Base-by-base conservation (phyloP, 2,113 vertebrate species). In the Hiodon alosoides region DNA sequence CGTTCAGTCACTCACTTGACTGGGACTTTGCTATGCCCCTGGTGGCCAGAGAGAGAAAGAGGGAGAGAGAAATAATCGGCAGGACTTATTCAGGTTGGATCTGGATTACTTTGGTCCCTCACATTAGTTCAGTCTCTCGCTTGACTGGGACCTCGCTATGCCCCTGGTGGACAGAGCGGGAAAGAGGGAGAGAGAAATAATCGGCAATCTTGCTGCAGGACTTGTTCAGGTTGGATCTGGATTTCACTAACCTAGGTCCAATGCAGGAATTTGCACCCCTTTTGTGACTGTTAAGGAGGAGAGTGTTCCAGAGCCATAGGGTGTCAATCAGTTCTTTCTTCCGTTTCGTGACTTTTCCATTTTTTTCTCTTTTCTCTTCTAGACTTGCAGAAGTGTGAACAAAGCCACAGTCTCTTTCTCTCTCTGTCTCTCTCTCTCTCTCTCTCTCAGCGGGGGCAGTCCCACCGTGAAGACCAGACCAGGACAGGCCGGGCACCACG, bases 361-460 rank as follows among this genome's bases (percentile, higher is more conserved):
- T 59, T 14, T 59, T 59, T 59, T 14, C 58, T 71, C 13, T 31
- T 71, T 71, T 71, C 70, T 71, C 53, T 70, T 71, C 60, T 57
- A 71, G 70, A 60, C 10, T 11, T 52, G 31, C 57, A 58, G 55
- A 71, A 71, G 70, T 48, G 57, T 55, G 58, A 71, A 71, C 69
- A 71, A 71, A 71, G 55, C 58, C 31, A 31, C 31, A 31, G 31
- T 31, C 31, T 31, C 31, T 31, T 31, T 31, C 31, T 31, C 31
- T 31, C 31, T 31, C 8, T 17, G 71, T 9, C 10, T 65, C 58
- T 65, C 59, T 74, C 78, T 48, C 58, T 68, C 54, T 79, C 31
- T 66, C 53, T 62, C 58, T 69, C 17, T 48, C 69, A 51, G 53
- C 16, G 53, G 67, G 47, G 73, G 69, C 46, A 55, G 70, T 71